Evolutionary conservation across 2,113 vertebrate species (phyloP).

Genomic region (Engystomops pustulosus): DNA sequence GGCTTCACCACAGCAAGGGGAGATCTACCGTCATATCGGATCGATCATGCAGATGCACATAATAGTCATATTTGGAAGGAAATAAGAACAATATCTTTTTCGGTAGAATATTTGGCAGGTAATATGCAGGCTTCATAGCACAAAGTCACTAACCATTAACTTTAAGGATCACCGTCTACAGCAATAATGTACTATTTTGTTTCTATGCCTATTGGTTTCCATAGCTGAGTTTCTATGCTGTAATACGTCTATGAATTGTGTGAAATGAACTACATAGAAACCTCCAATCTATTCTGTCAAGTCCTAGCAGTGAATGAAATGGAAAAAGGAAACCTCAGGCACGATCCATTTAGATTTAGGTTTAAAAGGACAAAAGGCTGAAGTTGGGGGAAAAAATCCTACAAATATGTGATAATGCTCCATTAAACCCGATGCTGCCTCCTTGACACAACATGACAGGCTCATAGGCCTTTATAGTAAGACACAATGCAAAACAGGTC

Average conservation of each 20-base stretch:
- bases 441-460: constrained; percentile 24
- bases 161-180: constrained; percentile 50
- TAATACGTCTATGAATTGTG: not conserved
- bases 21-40: constrained; percentile 26
- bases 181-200: constrained; percentile 39
- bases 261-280: constrained; percentile 41
- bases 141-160: constrained; percentile 57
- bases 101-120: constrained; percentile 6
- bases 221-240: constrained; percentile 40
- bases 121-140: constrained; percentile 49
- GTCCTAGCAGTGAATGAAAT: constrained; percentile 46
- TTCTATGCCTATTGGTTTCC: constrained; percentile 20
- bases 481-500: constrained; percentile 45
- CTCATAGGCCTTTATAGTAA: constrained; percentile 16
- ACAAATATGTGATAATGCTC: not conserved
- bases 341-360: constrained; percentile 40
- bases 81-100: constrained; percentile 43
- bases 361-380: constrained; percentile 20
- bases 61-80: constrained; percentile 44
- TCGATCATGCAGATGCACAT: constrained; percentile 51
- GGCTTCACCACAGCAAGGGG: constrained; percentile 38
- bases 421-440: constrained; percentile 1
- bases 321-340: constrained; percentile 59
- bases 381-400: constrained; percentile 2
- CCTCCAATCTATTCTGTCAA: constrained; percentile 12